phyloP scores from a whole-genome alignment of 2,113 vertebrate genomes.

The Podocnemis expansa region DNA sequence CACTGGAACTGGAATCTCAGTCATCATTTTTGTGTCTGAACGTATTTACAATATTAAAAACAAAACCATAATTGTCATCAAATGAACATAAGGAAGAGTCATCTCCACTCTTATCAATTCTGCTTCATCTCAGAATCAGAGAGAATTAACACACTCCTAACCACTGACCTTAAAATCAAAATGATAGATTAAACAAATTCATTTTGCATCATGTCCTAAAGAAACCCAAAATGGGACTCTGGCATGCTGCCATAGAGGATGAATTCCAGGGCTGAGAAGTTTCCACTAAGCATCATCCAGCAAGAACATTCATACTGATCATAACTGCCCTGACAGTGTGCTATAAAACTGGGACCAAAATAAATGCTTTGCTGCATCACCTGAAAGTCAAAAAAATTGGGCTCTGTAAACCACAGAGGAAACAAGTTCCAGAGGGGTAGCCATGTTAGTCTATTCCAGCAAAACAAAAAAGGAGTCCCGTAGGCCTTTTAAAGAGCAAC shows the following conservation, averaged over 20 bases:
- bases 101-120: too few relatives aligned
- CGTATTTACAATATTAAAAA: background rate
- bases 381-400: background rate
- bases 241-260: background rate
- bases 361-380: background rate
- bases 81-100: too few relatives aligned
- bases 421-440: too few relatives aligned
- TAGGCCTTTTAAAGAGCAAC: too few relatives aligned
- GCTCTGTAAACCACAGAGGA: background rate
- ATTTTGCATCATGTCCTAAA: background rate
- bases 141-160: too few relatives aligned
- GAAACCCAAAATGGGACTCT: background rate
- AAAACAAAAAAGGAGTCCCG: too few relatives aligned
- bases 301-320: background rate
- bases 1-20: background rate
- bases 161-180: background rate
- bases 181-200: background rate
- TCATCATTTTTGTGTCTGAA: accelerated
- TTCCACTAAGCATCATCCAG: background rate
- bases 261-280: background rate
- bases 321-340: background rate
- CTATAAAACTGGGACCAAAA: background rate
- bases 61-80: background rate
- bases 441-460: too few relatives aligned
- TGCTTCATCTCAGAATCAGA: too few relatives aligned